These are phyloP conservation scores for Leuciscus idus DNA, from an alignment of 2,113 vertebrate species.

Conservation along the genomic window DNA sequence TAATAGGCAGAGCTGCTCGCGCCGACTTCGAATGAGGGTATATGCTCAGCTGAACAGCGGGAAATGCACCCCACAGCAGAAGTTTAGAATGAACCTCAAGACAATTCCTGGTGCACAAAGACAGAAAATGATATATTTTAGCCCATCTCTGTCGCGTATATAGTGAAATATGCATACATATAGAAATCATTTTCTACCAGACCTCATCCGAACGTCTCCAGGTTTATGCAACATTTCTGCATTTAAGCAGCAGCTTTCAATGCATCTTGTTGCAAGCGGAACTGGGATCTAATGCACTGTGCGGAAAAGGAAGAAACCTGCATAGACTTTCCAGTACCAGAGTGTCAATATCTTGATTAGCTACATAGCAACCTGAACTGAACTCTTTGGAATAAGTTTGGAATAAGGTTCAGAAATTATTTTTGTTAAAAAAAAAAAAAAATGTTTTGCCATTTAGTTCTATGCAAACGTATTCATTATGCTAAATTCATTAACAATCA, in stretches of 20 bases:
- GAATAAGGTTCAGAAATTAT: not conserved
- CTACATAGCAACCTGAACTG: too few species aligned
- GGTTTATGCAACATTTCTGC: slow-evolving; percentile 40
- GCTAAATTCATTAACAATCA: not conserved
- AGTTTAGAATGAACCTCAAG: slow-evolving; percentile 77
- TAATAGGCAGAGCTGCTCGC: slow-evolving; percentile 81
- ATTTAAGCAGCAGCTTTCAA: slow-evolving; percentile 25
- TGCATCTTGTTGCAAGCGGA: slow-evolving; percentile 46
- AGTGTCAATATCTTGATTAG: not conserved
- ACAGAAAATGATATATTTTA: slow-evolving; percentile 66
- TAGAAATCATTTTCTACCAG: slow-evolving; percentile 57
- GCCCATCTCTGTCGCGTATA: slow-evolving; percentile 47
- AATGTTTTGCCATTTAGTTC: not conserved
- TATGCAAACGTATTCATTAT: not conserved
- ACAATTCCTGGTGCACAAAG: slow-evolving; percentile 71
- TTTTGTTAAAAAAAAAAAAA: not conserved
- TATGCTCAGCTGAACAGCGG: slow-evolving; percentile 79
- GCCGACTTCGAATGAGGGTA: slow-evolving; percentile 75
- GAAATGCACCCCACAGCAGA: slow-evolving; percentile 77
- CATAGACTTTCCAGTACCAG: not conserved
- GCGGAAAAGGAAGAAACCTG: not conserved
- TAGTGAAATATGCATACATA: slow-evolving; percentile 60
- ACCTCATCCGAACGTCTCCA: slow-evolving; percentile 40
- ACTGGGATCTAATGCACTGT: slow-evolving; percentile 49
- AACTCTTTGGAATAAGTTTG: too few species aligned